Evolutionary conservation across 2,797 vertebrate species (phyloP).

Genomic region (Neosilurus hyrtlii): DNA sequence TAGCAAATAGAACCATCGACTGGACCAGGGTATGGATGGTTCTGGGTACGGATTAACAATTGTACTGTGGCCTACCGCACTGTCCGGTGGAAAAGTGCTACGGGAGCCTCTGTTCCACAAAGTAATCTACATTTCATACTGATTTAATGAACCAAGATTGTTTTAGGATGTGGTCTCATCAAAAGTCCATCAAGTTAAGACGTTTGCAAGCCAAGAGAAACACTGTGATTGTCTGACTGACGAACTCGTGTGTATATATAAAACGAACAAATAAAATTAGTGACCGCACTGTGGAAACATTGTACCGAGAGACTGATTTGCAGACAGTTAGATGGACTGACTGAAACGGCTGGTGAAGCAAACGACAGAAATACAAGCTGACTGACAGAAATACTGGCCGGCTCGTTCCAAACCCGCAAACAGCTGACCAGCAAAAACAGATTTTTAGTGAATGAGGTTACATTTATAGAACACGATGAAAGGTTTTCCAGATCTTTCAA

Average conservation of each 20-base stretch:
- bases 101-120: neutral
- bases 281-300: slow-evolving; percentile 30
- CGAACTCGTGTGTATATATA: neutral
- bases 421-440: slow-evolving; percentile 35
- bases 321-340: slow-evolving; percentile 12
- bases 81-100: neutral
- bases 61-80: neutral
- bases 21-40: neutral
- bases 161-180: slow-evolving; percentile 33
- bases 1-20: neutral
- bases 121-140: neutral
- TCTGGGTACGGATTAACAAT: neutral
- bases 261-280: slow-evolving; percentile 29
- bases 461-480: slow-evolving; percentile 13
- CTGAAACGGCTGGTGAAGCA: slow-evolving; percentile 2
- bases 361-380: slow-evolving; percentile 29
- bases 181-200: slow-evolving; percentile 9
- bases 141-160: slow-evolving; percentile 27
- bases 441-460: slow-evolving; percentile 13
- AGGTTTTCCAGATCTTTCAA: slow-evolving; percentile 25
- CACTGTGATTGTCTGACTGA: slow-evolving; percentile 21
- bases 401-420: slow-evolving; percentile 2
- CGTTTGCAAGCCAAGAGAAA: slow-evolving; percentile 33
- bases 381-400: slow-evolving; percentile 17
- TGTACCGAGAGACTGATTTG: neutral